Evolutionary conservation across 2,113 vertebrate genomes (phyloP).

Genomic region (Toxotes chatareus): DNA sequence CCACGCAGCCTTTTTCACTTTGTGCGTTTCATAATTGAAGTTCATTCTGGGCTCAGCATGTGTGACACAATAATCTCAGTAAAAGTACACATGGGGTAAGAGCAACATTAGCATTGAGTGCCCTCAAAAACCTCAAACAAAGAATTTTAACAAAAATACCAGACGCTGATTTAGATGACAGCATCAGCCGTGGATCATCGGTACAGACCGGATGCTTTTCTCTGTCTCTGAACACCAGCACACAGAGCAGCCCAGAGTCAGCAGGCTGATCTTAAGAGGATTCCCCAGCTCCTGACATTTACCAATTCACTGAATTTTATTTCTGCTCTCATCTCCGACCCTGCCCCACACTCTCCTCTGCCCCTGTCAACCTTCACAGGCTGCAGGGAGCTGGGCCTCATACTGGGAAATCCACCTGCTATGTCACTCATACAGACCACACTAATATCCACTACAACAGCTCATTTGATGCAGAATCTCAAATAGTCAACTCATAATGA

Average conservation of each 20-base stretch:
- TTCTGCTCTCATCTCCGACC: neutral
- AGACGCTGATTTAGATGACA: neutral
- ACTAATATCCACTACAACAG: neutral
- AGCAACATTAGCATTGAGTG: no score
- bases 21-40: no score
- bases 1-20: no score
- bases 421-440: neutral
- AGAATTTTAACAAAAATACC: neutral
- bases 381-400: slow-evolving; percentile 1
- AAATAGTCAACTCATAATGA: no score
- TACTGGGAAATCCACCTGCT: neutral
- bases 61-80: no score
- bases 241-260: neutral
- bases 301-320: neutral
- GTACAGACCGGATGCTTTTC: neutral
- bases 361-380: neutral
- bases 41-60: no score
- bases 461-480: no score
- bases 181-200: neutral
- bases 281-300: neutral
- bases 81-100: no score
- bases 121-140: no score
- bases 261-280: neutral
- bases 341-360: neutral
- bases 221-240: neutral